Evolutionary conservation across 1,140 invertebrate species (phyloP), one percentile per base, ranked within the genome.

Genomic region (Leptonema lineaticorne): DNA sequence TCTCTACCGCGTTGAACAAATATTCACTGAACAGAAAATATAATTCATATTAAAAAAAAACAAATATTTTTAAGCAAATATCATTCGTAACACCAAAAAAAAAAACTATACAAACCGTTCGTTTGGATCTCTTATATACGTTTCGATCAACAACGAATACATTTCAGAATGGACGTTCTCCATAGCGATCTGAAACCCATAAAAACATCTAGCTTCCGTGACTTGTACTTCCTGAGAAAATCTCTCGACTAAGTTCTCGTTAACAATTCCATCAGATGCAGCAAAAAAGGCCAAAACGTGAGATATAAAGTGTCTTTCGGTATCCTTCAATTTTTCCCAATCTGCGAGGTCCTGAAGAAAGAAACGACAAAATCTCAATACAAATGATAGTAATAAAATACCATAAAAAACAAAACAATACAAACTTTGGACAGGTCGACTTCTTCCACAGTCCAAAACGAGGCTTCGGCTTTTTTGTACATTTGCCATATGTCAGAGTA

Each of bases 81-180:
- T n/a, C n/a, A n/a, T n/a, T n/a, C n/a, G n/a, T n/a, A n/a, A n/a
- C n/a, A n/a, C n/a, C 37, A 41, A 9, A 14, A 41, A 14, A 41
- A 41, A 56, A 71, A 46, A 46, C 67, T 65, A 30, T 33, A 75
- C 76, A 78, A 79, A 92, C 91, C 91, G 91, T 82, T 99, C 87
- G 67, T 86, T 81, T 0, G 89, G 82, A 79, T 98, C 94, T 58
- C 86, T 88, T 68, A 99, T 93, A 75, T 99, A 99, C 0, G 97
- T 98, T 74, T 99, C 95, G 76, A 99, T 99, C 0, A 99, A 86
- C 30, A 98, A 83, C 67, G 95, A 97, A 81, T 99, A 99, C 97
- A 99, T 99, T 85, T 99, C 98, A 4, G 96, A 98, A 78, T 99
- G 98, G 18, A 99, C 92, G 85, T 99, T 99, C 82, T 99, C 98